Conservation (phyloP, 2,888 invertebrate genomes). For the Plutella xylostella region DNA sequence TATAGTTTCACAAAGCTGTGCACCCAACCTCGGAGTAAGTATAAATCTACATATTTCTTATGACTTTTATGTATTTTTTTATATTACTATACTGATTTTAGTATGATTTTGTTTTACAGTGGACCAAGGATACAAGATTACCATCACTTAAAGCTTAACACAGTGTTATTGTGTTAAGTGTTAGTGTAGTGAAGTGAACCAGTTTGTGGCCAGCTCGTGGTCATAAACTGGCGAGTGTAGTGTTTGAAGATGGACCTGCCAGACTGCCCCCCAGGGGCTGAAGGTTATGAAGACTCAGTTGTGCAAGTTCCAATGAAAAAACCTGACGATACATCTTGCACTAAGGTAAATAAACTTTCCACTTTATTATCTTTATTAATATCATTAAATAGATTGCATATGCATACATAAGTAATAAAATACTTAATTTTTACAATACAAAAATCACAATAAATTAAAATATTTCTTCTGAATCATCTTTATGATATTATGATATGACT, state of each 20-base stretch:
- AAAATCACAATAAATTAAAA: no score
- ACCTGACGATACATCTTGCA: conserved; percentile 32
- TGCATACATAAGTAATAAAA: not conserved
- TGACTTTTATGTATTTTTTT: conserved; percentile 15
- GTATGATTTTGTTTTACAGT: conserved; percentile 38
- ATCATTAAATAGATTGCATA: not conserved
- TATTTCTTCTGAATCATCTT: no score
- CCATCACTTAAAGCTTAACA: conserved; percentile 12
- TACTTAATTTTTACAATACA: no score
- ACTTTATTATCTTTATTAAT: conserved; percentile 4
- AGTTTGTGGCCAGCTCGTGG: conserved; percentile 47
- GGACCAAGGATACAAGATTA: conserved; percentile 23
- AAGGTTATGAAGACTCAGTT: conserved; percentile 58
- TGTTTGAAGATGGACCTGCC: conserved; percentile 60
- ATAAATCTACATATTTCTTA: conserved; percentile 2
- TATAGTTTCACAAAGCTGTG: not conserved
- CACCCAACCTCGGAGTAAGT: not conserved
- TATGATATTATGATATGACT: no score
- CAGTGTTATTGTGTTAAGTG: conserved; percentile 10
- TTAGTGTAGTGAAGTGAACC: conserved; percentile 25
- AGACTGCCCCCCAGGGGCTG: conserved; percentile 60
- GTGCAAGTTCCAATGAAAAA: conserved; percentile 32
- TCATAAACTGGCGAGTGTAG: conserved; percentile 62
- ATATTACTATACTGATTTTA: conserved; percentile 5
- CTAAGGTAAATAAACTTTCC: conserved; percentile 55